Evolutionary conservation across 2,113 vertebrate species (phyloP).

Genomic region (Archocentrus centrarchus): DNA sequence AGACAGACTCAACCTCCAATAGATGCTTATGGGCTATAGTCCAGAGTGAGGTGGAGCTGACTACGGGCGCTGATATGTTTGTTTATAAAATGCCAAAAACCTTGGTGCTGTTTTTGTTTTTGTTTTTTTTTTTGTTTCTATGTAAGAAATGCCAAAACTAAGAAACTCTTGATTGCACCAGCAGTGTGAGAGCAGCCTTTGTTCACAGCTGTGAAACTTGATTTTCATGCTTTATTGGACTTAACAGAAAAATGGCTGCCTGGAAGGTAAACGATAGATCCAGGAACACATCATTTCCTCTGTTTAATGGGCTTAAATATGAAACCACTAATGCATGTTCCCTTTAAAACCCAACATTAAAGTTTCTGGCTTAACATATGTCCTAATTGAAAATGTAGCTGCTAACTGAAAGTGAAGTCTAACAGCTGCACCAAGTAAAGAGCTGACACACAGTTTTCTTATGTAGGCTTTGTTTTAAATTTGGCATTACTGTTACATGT

Average conservation of each 20-base stretch:
- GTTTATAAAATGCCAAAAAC: not conserved
- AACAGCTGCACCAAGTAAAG: not conserved
- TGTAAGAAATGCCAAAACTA: no score
- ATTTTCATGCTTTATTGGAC: slow-evolving; percentile 10
- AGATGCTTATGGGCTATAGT: no score
- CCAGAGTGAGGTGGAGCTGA: not conserved
- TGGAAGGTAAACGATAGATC: not conserved
- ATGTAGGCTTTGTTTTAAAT: not conserved
- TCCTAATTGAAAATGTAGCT: no score
- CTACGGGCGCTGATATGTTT: not conserved
- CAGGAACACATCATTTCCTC: not conserved
- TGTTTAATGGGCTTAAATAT: not conserved
- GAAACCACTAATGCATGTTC: not conserved
- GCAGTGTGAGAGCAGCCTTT: not conserved
- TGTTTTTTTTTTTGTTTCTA: not conserved
- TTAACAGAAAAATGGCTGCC: not conserved
- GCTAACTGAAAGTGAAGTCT: not conserved
- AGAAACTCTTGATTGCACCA: not conserved
- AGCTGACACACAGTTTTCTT: not conserved
- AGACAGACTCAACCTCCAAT: not conserved
- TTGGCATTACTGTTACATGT: not conserved
- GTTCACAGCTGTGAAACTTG: not conserved
- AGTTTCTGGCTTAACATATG: not conserved
- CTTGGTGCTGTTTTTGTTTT: not conserved
- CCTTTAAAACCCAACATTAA: not conserved